These are phyloP conservation scores for Drosophila kikkawai DNA, from an alignment of 1,140 invertebrate species.

Conservation along the genomic window DNA sequence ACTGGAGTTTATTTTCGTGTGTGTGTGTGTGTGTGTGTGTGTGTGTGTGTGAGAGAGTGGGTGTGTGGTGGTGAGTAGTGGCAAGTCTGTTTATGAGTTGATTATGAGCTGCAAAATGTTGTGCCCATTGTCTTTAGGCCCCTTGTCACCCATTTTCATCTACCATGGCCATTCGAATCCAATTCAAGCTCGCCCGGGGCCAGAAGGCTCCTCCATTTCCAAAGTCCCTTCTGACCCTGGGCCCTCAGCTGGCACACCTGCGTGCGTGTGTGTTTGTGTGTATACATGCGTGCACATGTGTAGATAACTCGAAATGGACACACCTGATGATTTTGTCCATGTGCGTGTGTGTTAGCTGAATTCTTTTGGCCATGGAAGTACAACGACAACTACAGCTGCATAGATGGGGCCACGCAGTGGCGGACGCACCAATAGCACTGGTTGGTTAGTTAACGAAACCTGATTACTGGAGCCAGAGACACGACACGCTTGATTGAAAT, in stretches of 20 bases:
- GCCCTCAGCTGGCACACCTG: constrained; percentile 5
- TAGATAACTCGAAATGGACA: constrained; percentile 45
- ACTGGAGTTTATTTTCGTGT: constrained; percentile 16
- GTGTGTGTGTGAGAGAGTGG: not conserved
- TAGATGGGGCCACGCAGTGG: constrained; percentile 5
- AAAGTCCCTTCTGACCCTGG: constrained; percentile 15
- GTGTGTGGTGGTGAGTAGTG: constrained; percentile 7
- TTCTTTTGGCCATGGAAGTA: constrained; percentile 14
- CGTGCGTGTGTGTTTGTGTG: not conserved
- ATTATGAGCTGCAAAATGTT: constrained; percentile 42
- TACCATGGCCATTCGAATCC: not conserved
- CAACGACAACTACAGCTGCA: constrained; percentile 2
- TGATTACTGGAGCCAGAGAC: not conserved
- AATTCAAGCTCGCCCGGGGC: not conserved
- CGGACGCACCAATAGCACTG: not conserved
- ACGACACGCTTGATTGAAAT: not conserved
- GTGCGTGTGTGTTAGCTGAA: constrained; percentile 6
- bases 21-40: not conserved
- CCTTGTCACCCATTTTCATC: not conserved
- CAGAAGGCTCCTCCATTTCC: not conserved
- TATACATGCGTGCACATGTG: constrained; percentile 27
- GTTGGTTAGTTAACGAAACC: not conserved
- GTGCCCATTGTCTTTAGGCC: constrained; percentile 8
- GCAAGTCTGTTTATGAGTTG: constrained; percentile 49
- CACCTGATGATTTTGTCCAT: constrained; percentile 45